A percentile compares a stretch with the other conserved stretches of the same genome.
Evolutionary conservation across 2,113 vertebrate genomes (phyloP).

Genomic region (Sebastes schlegelii): DNA sequence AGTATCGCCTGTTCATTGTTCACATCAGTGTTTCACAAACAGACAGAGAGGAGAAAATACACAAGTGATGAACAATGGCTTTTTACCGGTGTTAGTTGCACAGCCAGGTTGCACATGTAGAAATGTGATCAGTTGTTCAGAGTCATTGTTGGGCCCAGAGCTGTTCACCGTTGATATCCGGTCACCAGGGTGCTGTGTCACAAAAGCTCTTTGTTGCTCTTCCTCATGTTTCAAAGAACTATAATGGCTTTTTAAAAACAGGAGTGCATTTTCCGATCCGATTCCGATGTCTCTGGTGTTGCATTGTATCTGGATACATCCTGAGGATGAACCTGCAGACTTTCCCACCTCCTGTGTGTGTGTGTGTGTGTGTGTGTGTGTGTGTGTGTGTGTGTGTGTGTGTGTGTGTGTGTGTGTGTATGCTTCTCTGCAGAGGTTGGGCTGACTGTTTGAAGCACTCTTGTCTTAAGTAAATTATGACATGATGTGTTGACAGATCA

Average conservation of each 20-base stretch:
- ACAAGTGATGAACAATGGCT: not conserved
- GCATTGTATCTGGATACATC: slow-evolving; percentile 41
- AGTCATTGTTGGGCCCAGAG: slow-evolving; percentile 21
- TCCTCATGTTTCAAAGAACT: slow-evolving; percentile 40
- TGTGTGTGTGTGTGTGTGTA: not conserved
- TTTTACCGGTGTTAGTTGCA: not conserved
- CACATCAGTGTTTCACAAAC: not conserved
- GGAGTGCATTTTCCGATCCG: slow-evolving; percentile 35
- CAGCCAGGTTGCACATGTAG: slow-evolving; percentile 7
- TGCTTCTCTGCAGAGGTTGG: slow-evolving; percentile 36
- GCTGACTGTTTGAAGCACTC: slow-evolving; percentile 23
- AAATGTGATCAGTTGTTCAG: slow-evolving; percentile 30
- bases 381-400: slow-evolving; percentile 8
- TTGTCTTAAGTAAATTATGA: slow-evolving; percentile 76
- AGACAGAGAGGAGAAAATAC: not conserved
- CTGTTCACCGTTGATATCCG: not conserved
- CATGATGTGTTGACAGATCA: slow-evolving; percentile 71
- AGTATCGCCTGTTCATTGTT: not conserved
- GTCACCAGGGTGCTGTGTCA: slow-evolving; percentile 33
- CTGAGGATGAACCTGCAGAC: slow-evolving; percentile 18
- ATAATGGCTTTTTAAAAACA: slow-evolving; percentile 19
- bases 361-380: not conserved
- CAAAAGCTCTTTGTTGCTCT: slow-evolving; percentile 48
- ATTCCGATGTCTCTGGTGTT: slow-evolving; percentile 29
- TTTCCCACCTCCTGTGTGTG: slow-evolving; percentile 35